phyloP scores from a whole-genome alignment of 2,888 invertebrate species.

The Orthosia cruda region DNA sequence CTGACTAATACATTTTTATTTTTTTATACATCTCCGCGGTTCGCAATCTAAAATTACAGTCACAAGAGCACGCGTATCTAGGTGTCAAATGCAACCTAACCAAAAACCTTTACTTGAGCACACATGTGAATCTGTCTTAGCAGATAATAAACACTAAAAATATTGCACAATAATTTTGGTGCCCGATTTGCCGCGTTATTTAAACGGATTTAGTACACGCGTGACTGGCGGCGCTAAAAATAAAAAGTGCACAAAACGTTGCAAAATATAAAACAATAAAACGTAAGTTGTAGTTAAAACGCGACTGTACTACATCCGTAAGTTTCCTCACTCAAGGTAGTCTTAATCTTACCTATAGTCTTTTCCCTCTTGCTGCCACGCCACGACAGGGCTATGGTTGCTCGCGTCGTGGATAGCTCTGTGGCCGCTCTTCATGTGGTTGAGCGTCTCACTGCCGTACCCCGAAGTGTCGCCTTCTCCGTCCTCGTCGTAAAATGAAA shows the following conservation, averaged over 20 bases:
- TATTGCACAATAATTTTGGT: constrained; percentile 15
- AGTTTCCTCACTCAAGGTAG: constrained; percentile 38
- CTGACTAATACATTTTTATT: not conserved
- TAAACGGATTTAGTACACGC: constrained; percentile 37
- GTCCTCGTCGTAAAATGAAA: constrained; percentile 89
- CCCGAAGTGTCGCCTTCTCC: constrained; percentile 96
- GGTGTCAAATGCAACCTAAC: not conserved
- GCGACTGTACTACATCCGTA: constrained; percentile 30
- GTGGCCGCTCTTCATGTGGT: constrained; percentile 87
- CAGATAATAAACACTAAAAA: not conserved
- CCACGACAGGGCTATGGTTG: constrained; percentile 82
- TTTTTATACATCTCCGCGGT: not conserved
- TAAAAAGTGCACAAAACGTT: constrained; percentile 34
- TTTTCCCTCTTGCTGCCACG: constrained; percentile 87
- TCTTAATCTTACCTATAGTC: constrained; percentile 80
- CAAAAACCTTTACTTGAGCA: not conserved
- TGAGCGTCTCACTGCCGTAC: constrained; percentile 95
- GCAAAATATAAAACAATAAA: constrained; percentile 49
- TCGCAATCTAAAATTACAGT: constrained; percentile 22
- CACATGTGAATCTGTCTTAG: not conserved
- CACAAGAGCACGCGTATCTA: not conserved
- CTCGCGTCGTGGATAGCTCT: constrained; percentile 74
- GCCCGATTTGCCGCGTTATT: constrained; percentile 1
- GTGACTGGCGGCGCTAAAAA: constrained; percentile 47
- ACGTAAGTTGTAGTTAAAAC: constrained; percentile 35